These are phyloP conservation scores for Blera fallax DNA, from an alignment of 2,888 invertebrate species.

Conservation along the genomic window DNA sequence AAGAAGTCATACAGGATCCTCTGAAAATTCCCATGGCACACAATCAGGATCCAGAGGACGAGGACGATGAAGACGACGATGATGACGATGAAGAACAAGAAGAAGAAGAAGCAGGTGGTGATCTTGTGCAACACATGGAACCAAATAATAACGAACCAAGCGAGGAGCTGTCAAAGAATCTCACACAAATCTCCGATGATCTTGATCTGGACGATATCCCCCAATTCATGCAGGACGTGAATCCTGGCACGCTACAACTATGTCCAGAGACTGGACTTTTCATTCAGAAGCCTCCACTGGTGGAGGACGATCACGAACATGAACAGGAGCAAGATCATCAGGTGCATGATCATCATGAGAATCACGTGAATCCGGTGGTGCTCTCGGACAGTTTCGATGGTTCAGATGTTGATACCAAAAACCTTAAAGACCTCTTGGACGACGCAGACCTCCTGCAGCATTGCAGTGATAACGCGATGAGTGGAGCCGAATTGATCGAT, in stretches of 20 bases:
- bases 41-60: not conserved
- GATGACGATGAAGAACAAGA: not conserved
- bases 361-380: constrained; percentile 51
- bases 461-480: constrained; percentile 81
- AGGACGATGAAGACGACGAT: not conserved
- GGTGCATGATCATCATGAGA: constrained; percentile 18
- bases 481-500: constrained; percentile 83
- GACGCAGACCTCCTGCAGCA: constrained; percentile 80
- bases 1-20: not conserved
- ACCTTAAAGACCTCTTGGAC: constrained; percentile 80
- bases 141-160: constrained; percentile 72
- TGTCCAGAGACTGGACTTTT: constrained; percentile 80
- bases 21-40: not conserved
- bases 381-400: constrained; percentile 73
- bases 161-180: constrained; percentile 73
- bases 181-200: constrained; percentile 73
- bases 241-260: constrained; percentile 75
- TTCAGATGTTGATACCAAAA: constrained; percentile 79
- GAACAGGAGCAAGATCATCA: constrained; percentile 25
- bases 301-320: constrained; percentile 29
- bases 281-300: constrained; percentile 73
- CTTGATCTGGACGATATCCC: constrained; percentile 63
- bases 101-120: constrained; percentile 12
- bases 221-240: constrained; percentile 66
- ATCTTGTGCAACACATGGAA: constrained; percentile 46